Evolutionary conservation across 92 coral and sea anemone species (phyloP).

Genomic region (Porites cylindrica): DNA sequence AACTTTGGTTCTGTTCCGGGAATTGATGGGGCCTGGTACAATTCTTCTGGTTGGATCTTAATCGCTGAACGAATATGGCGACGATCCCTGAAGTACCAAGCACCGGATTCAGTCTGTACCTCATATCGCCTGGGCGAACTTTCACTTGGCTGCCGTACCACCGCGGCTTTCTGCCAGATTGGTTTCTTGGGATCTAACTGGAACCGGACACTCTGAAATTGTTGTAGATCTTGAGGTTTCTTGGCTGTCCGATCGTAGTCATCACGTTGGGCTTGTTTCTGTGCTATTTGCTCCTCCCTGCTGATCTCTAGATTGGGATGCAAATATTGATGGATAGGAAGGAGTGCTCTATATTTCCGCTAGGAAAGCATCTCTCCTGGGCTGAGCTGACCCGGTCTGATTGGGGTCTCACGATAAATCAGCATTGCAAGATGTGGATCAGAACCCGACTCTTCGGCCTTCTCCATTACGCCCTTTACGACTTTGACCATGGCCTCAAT

Average conservation of each 20-base stretch:
- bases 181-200: not conserved
- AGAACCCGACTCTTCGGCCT: constrained; percentile 7
- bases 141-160: not conserved
- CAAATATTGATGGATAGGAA: not conserved
- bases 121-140: constrained; percentile 12
- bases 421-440: not conserved
- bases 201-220: not conserved
- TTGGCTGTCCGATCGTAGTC: not conserved
- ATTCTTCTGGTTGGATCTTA: not conserved
- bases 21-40: not conserved
- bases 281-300: constrained; percentile 9
- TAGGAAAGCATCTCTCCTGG: constrained; percentile 2
- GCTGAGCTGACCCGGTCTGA: constrained; percentile 6
- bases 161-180: not conserved
- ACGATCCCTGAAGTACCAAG: not conserved
- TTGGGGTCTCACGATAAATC: not conserved
- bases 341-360: constrained; percentile 11
- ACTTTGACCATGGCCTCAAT: constrained; percentile 1
- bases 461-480: constrained; percentile 2
- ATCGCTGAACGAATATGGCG: not conserved
- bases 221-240: not conserved
- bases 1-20: not conserved
- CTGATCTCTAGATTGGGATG: not conserved
- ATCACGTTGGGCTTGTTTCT: not conserved
- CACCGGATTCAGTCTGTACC: constrained; percentile 2